Conservation (phyloP, 1,140 invertebrate genomes). For the Odontomachus brunneus region DNA sequence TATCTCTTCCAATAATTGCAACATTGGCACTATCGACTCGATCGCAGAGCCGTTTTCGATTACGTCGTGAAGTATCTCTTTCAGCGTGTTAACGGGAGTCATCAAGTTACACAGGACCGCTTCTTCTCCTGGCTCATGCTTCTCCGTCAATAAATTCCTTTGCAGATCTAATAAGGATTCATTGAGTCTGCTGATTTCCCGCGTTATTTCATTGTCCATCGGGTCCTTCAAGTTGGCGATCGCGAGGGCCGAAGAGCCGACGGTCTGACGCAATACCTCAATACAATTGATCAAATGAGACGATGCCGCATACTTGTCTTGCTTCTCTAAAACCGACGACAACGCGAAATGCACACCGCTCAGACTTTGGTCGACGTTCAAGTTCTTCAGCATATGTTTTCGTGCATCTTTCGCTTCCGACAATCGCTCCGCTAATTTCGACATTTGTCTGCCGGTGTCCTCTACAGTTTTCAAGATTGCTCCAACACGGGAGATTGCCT, state of each 20-base stretch:
- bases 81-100: conserved; percentile 72
- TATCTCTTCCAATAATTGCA: conserved; percentile 79
- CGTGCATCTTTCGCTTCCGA: conserved; percentile 21
- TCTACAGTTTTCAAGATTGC: conserved; percentile 71
- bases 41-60: conserved; percentile 50
- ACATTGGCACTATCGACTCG: conserved; percentile 61
- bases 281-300: conserved; percentile 72
- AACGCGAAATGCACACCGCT: conserved; percentile 76
- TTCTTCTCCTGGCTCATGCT: conserved; percentile 70
- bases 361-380: conserved; percentile 73
- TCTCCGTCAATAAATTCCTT: conserved; percentile 75
- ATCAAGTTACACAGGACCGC: conserved; percentile 72
- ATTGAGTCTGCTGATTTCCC: conserved; percentile 75
- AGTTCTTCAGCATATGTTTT: conserved; percentile 58
- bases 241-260: conserved; percentile 69
- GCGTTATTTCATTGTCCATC: conserved; percentile 67
- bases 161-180: conserved; percentile 76
- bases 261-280: conserved; percentile 72
- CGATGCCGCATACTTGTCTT: conserved; percentile 42
- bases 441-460: conserved; percentile 75
- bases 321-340: conserved; percentile 73
- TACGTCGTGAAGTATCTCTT: conserved; percentile 66
- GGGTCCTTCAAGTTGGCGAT: conserved; percentile 69
- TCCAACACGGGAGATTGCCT: conserved; percentile 64
- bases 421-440: conserved; percentile 64